A percentile compares a stretch with the other conserved stretches of the same genome.
phyloP scores from a whole-genome alignment of 2,888 invertebrate genomes.

The Aspidiotus rigidus region DNA sequence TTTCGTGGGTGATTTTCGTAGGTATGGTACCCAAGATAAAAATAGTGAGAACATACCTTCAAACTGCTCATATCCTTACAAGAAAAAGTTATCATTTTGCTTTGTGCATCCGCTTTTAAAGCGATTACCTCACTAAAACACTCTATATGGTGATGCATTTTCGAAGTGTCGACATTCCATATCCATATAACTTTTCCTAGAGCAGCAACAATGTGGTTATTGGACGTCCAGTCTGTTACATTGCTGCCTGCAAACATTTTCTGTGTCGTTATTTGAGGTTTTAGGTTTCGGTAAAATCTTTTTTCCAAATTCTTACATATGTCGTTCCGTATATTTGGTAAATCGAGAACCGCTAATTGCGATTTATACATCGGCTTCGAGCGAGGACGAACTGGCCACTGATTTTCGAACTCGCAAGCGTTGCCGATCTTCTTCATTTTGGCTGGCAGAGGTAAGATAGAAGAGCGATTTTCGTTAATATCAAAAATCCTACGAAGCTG shows the following conservation, averaged over 20 bases:
- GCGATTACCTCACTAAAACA: conserved; percentile 5
- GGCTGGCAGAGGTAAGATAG: too few relatives aligned
- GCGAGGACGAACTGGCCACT: conserved; percentile 21
- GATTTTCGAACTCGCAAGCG: background rate
- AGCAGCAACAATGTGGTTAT: conserved; percentile 14
- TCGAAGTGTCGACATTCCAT: conserved; percentile 21
- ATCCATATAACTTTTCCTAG: conserved; percentile 6
- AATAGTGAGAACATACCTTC: background rate
- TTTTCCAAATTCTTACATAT: conserved; percentile 8
- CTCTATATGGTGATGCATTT: conserved; percentile 3
- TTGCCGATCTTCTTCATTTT: too few relatives aligned
- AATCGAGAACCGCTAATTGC: conserved; percentile 23
- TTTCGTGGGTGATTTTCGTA: too few relatives aligned
- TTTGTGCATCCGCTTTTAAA: background rate
- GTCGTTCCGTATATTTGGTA: conserved; percentile 12
- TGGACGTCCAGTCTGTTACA: conserved; percentile 19
- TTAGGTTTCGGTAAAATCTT: background rate
- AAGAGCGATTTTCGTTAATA: too few relatives aligned
- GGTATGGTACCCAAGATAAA: too few relatives aligned
- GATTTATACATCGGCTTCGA: conserved; percentile 18
- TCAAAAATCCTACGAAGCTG: too few relatives aligned
- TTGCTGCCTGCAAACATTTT: conserved; percentile 16
- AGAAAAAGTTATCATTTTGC: background rate
- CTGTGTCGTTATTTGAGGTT: background rate
- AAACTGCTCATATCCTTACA: background rate